Conservation (phyloP, 2,113 vertebrate genomes). For the Trematomus loennbergii region DNA sequence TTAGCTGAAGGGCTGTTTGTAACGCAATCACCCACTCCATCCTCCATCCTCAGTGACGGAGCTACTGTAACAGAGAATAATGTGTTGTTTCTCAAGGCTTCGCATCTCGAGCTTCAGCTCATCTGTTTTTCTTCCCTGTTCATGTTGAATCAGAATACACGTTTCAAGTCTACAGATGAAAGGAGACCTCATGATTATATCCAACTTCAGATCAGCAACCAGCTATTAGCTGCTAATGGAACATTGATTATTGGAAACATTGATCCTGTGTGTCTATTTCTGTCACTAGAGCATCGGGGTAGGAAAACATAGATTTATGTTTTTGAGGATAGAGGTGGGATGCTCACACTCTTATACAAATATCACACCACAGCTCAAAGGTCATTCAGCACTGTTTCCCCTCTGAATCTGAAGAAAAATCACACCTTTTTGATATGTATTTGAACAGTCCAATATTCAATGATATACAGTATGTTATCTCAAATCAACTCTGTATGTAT, state of each 20-base stretch:
- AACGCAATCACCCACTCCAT: conserved; percentile 35
- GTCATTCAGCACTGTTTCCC: background rate
- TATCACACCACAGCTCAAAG: conserved; percentile 1
- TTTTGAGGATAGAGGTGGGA: background rate
- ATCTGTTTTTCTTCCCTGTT: conserved; percentile 22
- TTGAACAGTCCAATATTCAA: background rate
- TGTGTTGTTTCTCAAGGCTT: conserved; percentile 35
- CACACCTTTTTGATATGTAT: conserved; percentile 16
- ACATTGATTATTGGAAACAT: conserved; percentile 37
- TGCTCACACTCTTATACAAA: background rate
- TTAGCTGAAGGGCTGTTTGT: conserved; percentile 45
- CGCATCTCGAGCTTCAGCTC: conserved; percentile 34
- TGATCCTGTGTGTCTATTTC: conserved; percentile 22
- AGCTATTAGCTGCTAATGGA: conserved; percentile 23
- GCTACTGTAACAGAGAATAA: conserved; percentile 26
- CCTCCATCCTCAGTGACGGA: conserved; percentile 34
- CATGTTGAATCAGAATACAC: conserved; percentile 7
- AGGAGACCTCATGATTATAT: conserved; percentile 19
- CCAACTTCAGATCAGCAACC: conserved; percentile 7
- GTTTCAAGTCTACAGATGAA: conserved; percentile 8
- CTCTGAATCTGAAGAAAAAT: conserved; percentile 6
- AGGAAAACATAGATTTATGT: background rate
- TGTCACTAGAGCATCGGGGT: conserved; percentile 17
- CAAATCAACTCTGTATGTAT: background rate
- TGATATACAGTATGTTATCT: background rate